A percentile compares a stretch with the other conserved stretches of the same genome.
phyloP scores from a whole-genome alignment of 1,140 invertebrate genomes.

The Parapsyche elsis region DNA sequence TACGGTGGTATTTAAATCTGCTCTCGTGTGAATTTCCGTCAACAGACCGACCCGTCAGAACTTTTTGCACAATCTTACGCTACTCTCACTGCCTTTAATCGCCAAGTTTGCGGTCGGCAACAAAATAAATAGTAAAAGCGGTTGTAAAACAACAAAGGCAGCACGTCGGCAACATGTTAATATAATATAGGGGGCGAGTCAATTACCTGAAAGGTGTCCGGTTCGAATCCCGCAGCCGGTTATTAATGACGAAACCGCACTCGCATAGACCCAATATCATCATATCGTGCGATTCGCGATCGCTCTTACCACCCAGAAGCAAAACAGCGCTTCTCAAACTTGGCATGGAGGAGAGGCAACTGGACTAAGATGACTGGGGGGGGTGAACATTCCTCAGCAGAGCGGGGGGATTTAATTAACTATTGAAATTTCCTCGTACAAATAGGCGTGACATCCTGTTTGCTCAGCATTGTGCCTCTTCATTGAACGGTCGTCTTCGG shows the following conservation, averaged over 20 bases:
- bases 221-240: constrained; percentile 1
- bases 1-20: no score
- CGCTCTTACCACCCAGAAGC: constrained; percentile 30
- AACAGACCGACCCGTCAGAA: no score
- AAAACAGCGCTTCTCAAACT: not conserved
- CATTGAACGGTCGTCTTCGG: constrained; percentile 46
- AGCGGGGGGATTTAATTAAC: not conserved
- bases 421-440: constrained; percentile 20
- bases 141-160: not conserved
- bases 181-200: constrained; percentile 23
- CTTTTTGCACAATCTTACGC: no score
- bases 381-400: not conserved
- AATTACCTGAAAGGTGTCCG: constrained; percentile 34
- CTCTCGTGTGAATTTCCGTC: no score
- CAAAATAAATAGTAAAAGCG: not conserved
- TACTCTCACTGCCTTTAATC: no score
- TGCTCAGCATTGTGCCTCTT: constrained; percentile 45
- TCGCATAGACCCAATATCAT: constrained; percentile 15
- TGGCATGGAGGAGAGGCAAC: not conserved
- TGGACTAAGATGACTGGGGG: not conserved
- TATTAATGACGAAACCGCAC: constrained; percentile 39
- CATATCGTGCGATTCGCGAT: constrained; percentile 10
- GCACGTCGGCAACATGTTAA: constrained; percentile 26
- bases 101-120: no score
- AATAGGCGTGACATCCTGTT: constrained; percentile 55